These are phyloP conservation scores for Epinotia nisella DNA, from an alignment of 2,888 invertebrate species.

Conservation along the genomic window DNA sequence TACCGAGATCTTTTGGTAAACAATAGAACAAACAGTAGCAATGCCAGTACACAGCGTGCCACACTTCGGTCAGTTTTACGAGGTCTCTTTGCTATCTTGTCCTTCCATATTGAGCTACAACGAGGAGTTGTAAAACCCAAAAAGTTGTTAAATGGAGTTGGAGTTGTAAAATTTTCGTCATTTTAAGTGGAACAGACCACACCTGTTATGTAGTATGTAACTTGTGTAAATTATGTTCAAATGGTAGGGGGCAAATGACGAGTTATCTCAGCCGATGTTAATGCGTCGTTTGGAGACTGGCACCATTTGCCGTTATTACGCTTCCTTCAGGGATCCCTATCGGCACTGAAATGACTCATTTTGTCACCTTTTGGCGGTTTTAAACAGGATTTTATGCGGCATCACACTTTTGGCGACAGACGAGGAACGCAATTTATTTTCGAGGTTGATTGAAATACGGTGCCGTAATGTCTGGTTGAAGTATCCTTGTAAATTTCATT, in stretches of 20 bases:
- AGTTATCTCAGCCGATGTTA: conserved; percentile 69
- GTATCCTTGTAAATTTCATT: not conserved
- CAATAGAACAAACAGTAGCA: too few species aligned
- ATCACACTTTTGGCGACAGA: conserved; percentile 21
- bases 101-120: too few species aligned
- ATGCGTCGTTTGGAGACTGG: conserved; percentile 66
- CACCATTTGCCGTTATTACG: conserved; percentile 75
- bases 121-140: too few species aligned
- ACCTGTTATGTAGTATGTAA: too few species aligned
- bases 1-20: too few species aligned
- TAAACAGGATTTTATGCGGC: conserved; percentile 46
- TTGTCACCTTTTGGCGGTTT: conserved; percentile 63
- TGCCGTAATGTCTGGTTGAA: conserved; percentile 16
- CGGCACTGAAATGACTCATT: conserved; percentile 72
- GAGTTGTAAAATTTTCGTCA: too few species aligned
- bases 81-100: too few species aligned
- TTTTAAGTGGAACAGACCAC: too few species aligned
- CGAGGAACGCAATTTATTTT: conserved; percentile 36
- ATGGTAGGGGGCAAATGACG: conserved; percentile 54
- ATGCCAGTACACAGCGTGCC: too few species aligned
- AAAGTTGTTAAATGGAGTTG: too few species aligned
- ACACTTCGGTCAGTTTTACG: too few species aligned
- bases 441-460: conserved; percentile 32
- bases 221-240: not conserved
- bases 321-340: conserved; percentile 67